Base-by-base conservation (phyloP, 2,113 vertebrate species). In the Poeciliopsis retropinna region DNA sequence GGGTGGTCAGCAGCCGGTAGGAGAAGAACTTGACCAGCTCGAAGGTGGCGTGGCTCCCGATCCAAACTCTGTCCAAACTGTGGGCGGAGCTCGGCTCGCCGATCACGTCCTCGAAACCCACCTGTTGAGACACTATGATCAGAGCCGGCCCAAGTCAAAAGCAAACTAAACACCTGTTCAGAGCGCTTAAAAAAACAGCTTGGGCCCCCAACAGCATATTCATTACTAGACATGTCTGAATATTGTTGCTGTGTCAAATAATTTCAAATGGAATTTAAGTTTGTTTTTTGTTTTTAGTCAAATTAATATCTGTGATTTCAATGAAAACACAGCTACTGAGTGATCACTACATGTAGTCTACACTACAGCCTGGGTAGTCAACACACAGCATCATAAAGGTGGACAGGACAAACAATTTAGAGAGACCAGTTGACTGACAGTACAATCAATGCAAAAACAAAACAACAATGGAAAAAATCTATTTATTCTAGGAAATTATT, bases 11-110 rank as follows among this genome's bases (percentile, higher is more conserved):
- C 29, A 98, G 65, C 70, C 95, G 96, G 94, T 99, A 99, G 22
- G 97, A 76, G 76, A 94, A 19, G 67, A 95, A 98, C 73, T 96
- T 97, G 78, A 96, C 93, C 90, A 98, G 79, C 88, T 99, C 97
- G 6, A 98, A 98, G 30, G 94, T 92, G 17, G 97, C 96, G 57
- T 97, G 96, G 91, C 97, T 99, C 88, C 96, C 96, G 57, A 99
- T 94, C 98, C 98, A 99, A 4, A 99, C 95, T 51, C 81, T 93
- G 92, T 99, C 98, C 62, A 97, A 97, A 83, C 96, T 98, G 90
- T 96, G 97, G 0, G 94, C 83, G 0, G 95, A 95, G 37, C 73
- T 68, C 0, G 97, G 98, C 86, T 99, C 98, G 0, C 95, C 97
- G 34, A 99, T 96, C 84, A 99, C 93, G 28, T 99, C 98, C 19